A percentile compares a stretch with the other conserved stretches of the same genome.
Evolutionary conservation across 2,888 invertebrate genomes (phyloP).

Genomic region (Ethmia dodecea): DNA sequence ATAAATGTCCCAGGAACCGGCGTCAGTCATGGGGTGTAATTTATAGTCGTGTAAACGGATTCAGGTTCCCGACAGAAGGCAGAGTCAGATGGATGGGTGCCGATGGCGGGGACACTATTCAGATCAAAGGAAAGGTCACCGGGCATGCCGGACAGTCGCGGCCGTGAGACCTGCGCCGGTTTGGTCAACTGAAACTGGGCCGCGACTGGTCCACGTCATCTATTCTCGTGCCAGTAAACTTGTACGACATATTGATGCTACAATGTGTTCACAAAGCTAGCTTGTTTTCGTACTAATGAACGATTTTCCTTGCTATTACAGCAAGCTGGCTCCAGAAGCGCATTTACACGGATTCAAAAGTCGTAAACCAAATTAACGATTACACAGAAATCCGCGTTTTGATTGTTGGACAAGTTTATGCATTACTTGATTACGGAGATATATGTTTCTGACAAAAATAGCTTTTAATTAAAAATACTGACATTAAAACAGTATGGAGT

Average conservation of each 20-base stretch:
- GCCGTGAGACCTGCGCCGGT: constrained; percentile 37
- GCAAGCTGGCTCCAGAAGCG: constrained; percentile 23
- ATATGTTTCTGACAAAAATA: constrained; percentile 18
- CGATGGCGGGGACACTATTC: constrained; percentile 30
- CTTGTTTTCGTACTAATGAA: constrained; percentile 29
- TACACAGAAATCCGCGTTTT: constrained; percentile 22
- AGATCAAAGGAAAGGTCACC: constrained; percentile 55
- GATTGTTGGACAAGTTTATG: constrained; percentile 30
- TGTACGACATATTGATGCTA: constrained; percentile 54
- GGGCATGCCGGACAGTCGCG: constrained; percentile 37
- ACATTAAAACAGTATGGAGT: too few relatives aligned
- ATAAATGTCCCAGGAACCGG: constrained; percentile 46
- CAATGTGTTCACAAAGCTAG: constrained; percentile 49
- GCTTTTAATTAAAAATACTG: too few relatives aligned
- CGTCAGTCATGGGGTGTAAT: constrained; percentile 30
- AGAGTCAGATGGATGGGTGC: constrained; percentile 30
- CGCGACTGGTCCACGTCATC: constrained; percentile 51
- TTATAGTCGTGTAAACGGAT: constrained; percentile 30
- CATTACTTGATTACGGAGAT: constrained; percentile 21
- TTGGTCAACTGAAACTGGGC: constrained; percentile 53
- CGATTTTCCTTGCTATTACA: constrained; percentile 32
- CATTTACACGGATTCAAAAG: constrained; percentile 38
- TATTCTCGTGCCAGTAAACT: constrained; percentile 53
- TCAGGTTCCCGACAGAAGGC: constrained; percentile 25
- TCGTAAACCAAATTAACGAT: constrained; percentile 46